These are phyloP conservation scores for Artibeus lituratus DNA, from an alignment of 2,797 vertebrate genomes.

Conservation along the genomic window DNA sequence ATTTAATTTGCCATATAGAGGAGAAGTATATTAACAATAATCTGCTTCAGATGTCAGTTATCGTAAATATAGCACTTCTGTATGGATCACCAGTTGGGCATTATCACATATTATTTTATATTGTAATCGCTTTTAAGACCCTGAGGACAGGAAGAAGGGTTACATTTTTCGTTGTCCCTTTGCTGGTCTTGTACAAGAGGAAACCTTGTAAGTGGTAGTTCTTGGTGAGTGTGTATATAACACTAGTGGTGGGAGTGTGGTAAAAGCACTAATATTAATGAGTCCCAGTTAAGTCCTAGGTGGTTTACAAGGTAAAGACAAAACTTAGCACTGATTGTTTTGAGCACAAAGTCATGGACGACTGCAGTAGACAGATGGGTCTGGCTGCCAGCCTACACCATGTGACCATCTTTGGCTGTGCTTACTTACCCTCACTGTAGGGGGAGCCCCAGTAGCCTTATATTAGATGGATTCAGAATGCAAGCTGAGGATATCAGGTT, in stretches of 20 bases:
- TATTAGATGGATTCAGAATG: neutral
- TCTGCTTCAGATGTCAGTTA: neutral
- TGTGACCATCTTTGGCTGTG: neutral
- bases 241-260: neutral
- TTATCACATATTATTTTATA: neutral
- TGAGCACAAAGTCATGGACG: neutral
- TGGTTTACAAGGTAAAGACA: neutral
- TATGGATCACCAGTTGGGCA: neutral
- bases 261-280: neutral
- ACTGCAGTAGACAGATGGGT: neutral
- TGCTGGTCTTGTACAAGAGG: neutral
- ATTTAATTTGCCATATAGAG: neutral
- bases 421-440: neutral
- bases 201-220: neutral
- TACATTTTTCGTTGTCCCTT: neutral
- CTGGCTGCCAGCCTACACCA: neutral
- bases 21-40: neutral
- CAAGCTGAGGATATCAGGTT: neutral
- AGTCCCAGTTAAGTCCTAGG: neutral
- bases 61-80: neutral
- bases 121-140: neutral
- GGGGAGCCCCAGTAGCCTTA: neutral
- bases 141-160: neutral
- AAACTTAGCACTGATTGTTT: neutral
- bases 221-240: neutral